Base-by-base conservation (phyloP, 2,797 vertebrate genomes). In the Silurus lanzhouensis region DNA sequence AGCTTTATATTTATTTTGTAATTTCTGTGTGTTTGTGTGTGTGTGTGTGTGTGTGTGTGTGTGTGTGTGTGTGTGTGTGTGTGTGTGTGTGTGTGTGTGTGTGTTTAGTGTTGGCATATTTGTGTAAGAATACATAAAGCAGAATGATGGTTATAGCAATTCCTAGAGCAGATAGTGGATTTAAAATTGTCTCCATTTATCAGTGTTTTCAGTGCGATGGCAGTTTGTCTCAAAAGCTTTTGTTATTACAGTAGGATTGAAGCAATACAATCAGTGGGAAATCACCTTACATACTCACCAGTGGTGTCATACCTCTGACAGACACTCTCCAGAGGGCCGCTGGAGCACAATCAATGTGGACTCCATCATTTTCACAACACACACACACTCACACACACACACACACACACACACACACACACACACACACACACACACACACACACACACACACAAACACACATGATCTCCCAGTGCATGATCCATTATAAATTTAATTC, bases 151-250 rank as follows among this genome's bases (percentile, higher is more conserved):
- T 81, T 79, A 83, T 38, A 64, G 67, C 85, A 80, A 74, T 63
- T 83, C 44, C 22, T 61, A 38, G 22, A 46, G 58, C 20, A 72
- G 67, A 86, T 66, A 86, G 81, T 57, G 75, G 66, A 71, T 83
- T 83, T 46, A 66, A 74, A 74, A 83, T 63, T 83, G 77, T 64
- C 78, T 81, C 75, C 60, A 87, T 80, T 67, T 81, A 83, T 81
- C 76, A 72, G 67, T 27, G 63, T 87, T 87, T 80, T 58, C 27
- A 83, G 77, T 80, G 48, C 22, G 60, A 67, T 74, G 76, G 57
- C 71, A 76, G 61, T 86, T 75, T 81, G 70, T 58, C 58, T 70
- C 63, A 31, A 79, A 77, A 86, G 60, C 60, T 20, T 61, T 38
- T 74, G 55, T 83, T 83, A 67, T 81, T 81, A 84, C 25, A n/a